These are phyloP conservation scores for Zaprionus kolodkinae DNA, from an alignment of 1,140 invertebrate genomes.

Conservation along the genomic window DNA sequence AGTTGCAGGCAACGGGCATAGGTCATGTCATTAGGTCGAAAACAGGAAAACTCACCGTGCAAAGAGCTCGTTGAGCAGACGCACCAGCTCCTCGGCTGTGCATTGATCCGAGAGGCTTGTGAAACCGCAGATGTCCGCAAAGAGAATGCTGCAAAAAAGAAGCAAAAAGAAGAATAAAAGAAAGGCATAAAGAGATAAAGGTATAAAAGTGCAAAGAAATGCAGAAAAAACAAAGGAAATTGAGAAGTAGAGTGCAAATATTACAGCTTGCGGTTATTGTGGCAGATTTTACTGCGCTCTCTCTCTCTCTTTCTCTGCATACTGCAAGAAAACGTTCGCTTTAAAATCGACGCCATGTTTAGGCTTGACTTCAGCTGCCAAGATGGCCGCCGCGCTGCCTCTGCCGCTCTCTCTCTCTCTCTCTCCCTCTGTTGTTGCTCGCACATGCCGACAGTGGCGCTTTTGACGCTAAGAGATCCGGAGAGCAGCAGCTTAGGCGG, in stretches of 20 bases:
- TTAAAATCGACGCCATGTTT: slow-evolving; percentile 5
- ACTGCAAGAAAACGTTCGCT: slow-evolving; percentile 15
- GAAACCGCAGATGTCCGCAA: slow-evolving; percentile 99
- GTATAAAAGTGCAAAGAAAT: background rate
- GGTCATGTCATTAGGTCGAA: slow-evolving; percentile 51
- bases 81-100: slow-evolving; percentile 97
- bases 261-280: slow-evolving; percentile 30
- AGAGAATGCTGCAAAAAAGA: slow-evolving; percentile 93
- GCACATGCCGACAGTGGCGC: slow-evolving; percentile 14
- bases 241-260: slow-evolving; percentile 34
- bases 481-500: slow-evolving; percentile 68
- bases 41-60: slow-evolving; percentile 88
- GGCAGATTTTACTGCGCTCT: background rate
- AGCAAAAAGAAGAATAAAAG: slow-evolving; percentile 82
- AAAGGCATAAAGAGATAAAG: background rate
- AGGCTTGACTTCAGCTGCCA: slow-evolving; percentile 16
- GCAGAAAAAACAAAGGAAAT: slow-evolving; percentile 11
- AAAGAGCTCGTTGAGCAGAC: slow-evolving; percentile 97
- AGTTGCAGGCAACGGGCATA: background rate
- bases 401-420: background rate
- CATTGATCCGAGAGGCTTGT: slow-evolving; percentile 97
- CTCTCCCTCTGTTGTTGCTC: background rate
- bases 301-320: background rate
- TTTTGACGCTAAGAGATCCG: slow-evolving; percentile 34
- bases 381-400: background rate